These are phyloP conservation scores for Ceratosolen fusciceps DNA, from an alignment of 1,140 invertebrate species.

Conservation along the genomic window DNA sequence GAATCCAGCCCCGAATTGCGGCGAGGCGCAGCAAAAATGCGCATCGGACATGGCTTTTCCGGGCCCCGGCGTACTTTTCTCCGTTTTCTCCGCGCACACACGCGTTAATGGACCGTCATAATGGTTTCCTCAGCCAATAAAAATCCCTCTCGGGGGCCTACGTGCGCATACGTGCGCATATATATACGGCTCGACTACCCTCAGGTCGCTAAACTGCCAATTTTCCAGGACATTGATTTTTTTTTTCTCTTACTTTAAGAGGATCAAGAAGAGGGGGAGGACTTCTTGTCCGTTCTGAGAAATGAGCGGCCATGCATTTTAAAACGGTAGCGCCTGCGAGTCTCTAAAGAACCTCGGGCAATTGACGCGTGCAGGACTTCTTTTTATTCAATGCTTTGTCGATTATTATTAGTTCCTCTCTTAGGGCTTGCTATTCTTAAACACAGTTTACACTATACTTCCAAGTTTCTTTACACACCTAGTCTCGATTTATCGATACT, in stretches of 20 bases:
- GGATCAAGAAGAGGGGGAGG: neutral
- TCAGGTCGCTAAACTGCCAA: constrained; percentile 25
- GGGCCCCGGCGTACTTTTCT: no score
- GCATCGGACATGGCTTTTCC: constrained; percentile 15
- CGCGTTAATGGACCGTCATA: constrained; percentile 25
- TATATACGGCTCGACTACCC: neutral
- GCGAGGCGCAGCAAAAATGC: neutral
- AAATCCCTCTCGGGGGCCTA: neutral
- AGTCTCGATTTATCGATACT: neutral
- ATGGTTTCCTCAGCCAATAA: neutral
- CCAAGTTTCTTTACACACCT: neutral
- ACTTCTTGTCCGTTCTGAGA: neutral
- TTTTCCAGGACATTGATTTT: constrained; percentile 38
- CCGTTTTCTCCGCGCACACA: no score
- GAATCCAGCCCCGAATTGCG: constrained; percentile 22
- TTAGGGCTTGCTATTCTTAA: neutral
- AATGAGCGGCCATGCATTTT: neutral
- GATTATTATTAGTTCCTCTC: neutral
- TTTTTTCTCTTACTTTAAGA: neutral
- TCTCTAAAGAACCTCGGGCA: neutral
- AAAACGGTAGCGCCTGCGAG: neutral
- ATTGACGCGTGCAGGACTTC: neutral
- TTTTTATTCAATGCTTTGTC: constrained; percentile 8
- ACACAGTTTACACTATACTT: neutral
- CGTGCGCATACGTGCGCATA: neutral